Evolutionary conservation across 53 echinoderm and acorn worm genomes (phyloP).

Genomic region (Mesocentrotus franciscanus): DNA sequence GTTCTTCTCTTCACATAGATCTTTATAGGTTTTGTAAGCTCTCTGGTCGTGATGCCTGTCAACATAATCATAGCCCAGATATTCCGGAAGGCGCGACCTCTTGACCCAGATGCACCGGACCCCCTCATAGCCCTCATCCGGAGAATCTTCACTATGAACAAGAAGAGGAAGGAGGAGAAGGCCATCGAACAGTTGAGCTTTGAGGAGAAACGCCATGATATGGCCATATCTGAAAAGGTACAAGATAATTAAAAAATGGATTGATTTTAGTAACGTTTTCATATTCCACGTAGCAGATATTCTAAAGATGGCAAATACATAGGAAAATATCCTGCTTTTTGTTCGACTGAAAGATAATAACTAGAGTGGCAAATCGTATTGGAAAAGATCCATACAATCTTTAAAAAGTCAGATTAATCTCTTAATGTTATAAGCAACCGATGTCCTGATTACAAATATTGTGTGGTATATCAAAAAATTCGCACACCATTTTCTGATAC

Average conservation of each 20-base stretch:
- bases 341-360: background rate
- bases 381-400: no score
- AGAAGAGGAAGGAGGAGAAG: background rate
- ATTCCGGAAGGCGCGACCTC: slow-evolving; percentile 76
- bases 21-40: slow-evolving; percentile 76
- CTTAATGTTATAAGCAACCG: no score
- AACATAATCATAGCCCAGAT: slow-evolving; percentile 85
- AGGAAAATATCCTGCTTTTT: background rate
- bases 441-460: no score
- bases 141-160: slow-evolving; percentile 23
- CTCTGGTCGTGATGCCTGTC: slow-evolving; percentile 78
- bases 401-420: no score
- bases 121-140: slow-evolving; percentile 45
- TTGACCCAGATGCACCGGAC: slow-evolving; percentile 44
- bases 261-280: background rate
- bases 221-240: slow-evolving; percentile 53
- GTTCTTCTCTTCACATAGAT: slow-evolving; percentile 15
- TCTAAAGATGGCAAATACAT: background rate
- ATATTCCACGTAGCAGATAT: background rate
- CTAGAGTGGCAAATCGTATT: background rate
- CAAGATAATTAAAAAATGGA: background rate
- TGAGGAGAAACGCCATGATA: slow-evolving; percentile 46
- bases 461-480: no score
- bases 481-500: no score
- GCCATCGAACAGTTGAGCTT: slow-evolving; percentile 11